phyloP scores from a whole-genome alignment of 1,140 invertebrate genomes.

The Pteromalus puparum region DNA sequence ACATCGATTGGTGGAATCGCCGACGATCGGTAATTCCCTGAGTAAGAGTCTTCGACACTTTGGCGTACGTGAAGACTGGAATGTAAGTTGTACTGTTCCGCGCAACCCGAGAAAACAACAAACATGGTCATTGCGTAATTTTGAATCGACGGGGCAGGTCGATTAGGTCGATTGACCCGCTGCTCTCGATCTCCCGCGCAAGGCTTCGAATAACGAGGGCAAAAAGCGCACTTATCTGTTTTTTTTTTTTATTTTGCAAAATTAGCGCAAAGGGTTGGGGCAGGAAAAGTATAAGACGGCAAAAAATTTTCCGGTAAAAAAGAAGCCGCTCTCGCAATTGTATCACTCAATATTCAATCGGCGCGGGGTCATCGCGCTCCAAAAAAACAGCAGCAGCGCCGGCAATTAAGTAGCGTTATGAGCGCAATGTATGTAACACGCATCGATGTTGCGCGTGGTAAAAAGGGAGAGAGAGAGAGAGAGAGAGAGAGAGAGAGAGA shows the following conservation, averaged over 20 bases:
- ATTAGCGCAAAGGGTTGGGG: too few relatives aligned
- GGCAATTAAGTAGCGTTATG: neutral
- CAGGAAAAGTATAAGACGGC: too few relatives aligned
- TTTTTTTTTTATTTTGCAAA: too few relatives aligned
- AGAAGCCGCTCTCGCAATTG: neutral
- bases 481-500: neutral
- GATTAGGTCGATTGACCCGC: neutral
- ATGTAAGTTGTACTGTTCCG: neutral
- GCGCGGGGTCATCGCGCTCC: constrained; percentile 20
- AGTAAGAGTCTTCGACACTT: too few relatives aligned
- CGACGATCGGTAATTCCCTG: too few relatives aligned
- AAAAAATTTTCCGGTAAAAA: neutral
- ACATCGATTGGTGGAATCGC: too few relatives aligned
- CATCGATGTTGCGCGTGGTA: neutral
- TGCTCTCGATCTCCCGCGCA: neutral
- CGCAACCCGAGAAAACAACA: neutral
- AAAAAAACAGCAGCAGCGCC: neutral
- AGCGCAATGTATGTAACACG: neutral
- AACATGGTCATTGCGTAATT: neutral
- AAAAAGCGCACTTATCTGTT: too few relatives aligned
- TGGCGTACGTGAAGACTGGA: constrained; percentile 3
- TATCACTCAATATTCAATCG: neutral
- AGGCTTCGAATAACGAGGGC: too few relatives aligned
- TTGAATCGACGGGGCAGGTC: neutral
- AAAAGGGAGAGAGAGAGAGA: neutral